Evolutionary conservation across 1,140 invertebrate species (phyloP).

Genomic region (Lordiphosa clarofinis): DNA sequence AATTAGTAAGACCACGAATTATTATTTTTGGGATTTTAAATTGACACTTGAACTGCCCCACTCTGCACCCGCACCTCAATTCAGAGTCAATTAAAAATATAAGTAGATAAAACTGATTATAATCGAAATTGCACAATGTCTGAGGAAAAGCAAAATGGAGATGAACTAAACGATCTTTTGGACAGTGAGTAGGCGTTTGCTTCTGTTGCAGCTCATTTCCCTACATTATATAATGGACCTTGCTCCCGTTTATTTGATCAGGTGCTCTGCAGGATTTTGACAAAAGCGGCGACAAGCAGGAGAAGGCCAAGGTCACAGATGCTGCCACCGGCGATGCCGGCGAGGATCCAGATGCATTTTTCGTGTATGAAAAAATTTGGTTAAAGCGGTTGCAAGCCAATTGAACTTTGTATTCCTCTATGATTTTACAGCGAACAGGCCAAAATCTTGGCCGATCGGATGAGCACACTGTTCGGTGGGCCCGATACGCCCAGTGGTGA

Average conservation of each 20-base stretch:
- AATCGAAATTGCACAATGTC: slow-evolving; percentile 56
- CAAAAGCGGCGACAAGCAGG: slow-evolving; percentile 52
- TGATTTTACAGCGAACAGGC: slow-evolving; percentile 65
- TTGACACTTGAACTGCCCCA: too few species aligned
- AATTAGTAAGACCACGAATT: too few species aligned
- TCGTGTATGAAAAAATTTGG: slow-evolving; percentile 42
- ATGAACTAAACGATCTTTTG: slow-evolving; percentile 34
- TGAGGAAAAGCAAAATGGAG: slow-evolving; percentile 62
- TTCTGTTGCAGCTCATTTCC: not conserved
- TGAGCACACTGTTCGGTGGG: slow-evolving; percentile 74
- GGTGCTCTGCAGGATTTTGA: slow-evolving; percentile 82
- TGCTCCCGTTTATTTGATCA: slow-evolving; percentile 38
- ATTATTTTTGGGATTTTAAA: too few species aligned
- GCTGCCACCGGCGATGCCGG: slow-evolving; percentile 11
- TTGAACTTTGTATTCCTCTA: slow-evolving; percentile 56
- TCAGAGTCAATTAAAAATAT: slow-evolving; percentile 9
- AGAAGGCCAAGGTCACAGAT: slow-evolving; percentile 32
- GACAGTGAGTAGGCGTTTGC: slow-evolving; percentile 19
- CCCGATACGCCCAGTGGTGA: slow-evolving; percentile 66
- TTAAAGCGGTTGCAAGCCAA: not conserved
- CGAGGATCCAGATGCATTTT: slow-evolving; percentile 63
- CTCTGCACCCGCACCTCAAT: not conserved
- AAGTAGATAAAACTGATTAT: slow-evolving; percentile 1
- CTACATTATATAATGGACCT: slow-evolving; percentile 39
- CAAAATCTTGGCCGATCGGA: slow-evolving; percentile 72